Percentiles rank a stretch among this genome's conserved stretches.
These are phyloP conservation scores for Opisthocomus hoazin DNA, from an alignment of 2,113 vertebrate genomes.

Conservation along the genomic window DNA sequence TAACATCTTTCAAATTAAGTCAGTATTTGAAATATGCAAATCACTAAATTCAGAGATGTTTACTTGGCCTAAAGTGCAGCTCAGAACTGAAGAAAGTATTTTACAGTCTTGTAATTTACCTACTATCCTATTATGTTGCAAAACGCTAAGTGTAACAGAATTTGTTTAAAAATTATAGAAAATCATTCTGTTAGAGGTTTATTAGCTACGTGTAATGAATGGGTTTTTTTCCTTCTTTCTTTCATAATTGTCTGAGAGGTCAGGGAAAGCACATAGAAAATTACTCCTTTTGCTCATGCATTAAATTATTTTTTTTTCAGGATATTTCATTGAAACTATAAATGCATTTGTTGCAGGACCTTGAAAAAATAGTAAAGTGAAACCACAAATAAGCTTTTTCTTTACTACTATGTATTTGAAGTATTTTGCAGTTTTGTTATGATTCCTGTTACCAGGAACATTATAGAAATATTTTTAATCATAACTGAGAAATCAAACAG, in stretches of 20 bases:
- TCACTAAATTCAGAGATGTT: slow-evolving; percentile 4
- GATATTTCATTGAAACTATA: neutral
- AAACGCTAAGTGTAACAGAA: neutral
- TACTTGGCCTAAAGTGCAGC: neutral
- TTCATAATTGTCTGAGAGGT: neutral
- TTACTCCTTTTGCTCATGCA: neutral
- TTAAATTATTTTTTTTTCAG: neutral
- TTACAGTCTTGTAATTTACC: neutral
- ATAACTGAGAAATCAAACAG: neutral
- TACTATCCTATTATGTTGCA: neutral
- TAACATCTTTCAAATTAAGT: slow-evolving; percentile 36
- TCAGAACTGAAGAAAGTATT: neutral
- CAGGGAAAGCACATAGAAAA: neutral
- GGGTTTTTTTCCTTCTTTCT: neutral
- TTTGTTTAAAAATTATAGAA: neutral
- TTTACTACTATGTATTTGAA: neutral
- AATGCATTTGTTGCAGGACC: neutral
- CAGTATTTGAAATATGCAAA: slow-evolving; percentile 45
- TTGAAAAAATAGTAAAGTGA: neutral
- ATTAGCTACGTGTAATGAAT: neutral
- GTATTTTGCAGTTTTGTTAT: neutral
- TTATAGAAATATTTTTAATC: neutral
- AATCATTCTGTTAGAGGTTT: neutral
- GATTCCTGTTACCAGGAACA: neutral
- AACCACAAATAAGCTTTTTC: neutral